Percentiles rank a stretch among this genome's conserved stretches.
These are phyloP conservation scores for Rhynchophorus ferrugineus DNA, from an alignment of 1,140 invertebrate genomes.

Conservation along the genomic window DNA sequence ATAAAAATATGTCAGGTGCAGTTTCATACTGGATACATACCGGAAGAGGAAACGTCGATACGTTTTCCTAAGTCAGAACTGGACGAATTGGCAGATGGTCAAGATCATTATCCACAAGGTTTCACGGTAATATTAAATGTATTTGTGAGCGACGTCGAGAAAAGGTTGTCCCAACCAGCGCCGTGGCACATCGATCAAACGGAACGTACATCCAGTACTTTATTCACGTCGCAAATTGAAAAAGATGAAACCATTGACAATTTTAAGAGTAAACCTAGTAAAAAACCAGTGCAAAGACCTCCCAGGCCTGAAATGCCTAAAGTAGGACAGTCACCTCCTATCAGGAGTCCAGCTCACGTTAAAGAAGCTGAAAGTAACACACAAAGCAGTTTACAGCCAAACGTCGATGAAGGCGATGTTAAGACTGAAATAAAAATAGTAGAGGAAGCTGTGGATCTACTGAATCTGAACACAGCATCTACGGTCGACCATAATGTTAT, in stretches of 20 bases:
- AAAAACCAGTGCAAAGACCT: slow-evolving; percentile 18
- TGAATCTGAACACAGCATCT: slow-evolving; percentile 43
- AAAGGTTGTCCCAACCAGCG: slow-evolving; percentile 54
- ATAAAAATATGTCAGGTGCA: slow-evolving; percentile 84
- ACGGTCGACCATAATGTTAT: slow-evolving; percentile 14
- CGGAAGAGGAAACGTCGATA: slow-evolving; percentile 62
- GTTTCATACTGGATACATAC: slow-evolving; percentile 82
- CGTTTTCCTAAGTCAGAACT: slow-evolving; percentile 71
- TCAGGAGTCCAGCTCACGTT: not conserved
- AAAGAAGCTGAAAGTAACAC: slow-evolving; percentile 18
- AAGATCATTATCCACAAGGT: slow-evolving; percentile 73
- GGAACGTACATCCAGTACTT: slow-evolving; percentile 49
- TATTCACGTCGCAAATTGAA: slow-evolving; percentile 77
- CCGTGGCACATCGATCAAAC: slow-evolving; percentile 66
- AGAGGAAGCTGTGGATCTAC: slow-evolving; percentile 41
- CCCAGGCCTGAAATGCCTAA: slow-evolving; percentile 29
- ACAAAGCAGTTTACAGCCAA: not conserved
- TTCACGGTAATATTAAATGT: slow-evolving; percentile 68
- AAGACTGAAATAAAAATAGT: slow-evolving; percentile 19
- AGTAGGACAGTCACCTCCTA: slow-evolving; percentile 38
- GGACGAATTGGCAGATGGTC: slow-evolving; percentile 67
- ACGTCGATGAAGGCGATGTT: not conserved
- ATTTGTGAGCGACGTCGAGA: slow-evolving; percentile 59
- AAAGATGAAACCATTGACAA: slow-evolving; percentile 75
- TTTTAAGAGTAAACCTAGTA: slow-evolving; percentile 48